A percentile compares a stretch with the other conserved stretches of the same genome.
Conservation (phyloP, 2,888 invertebrate genomes). For the Gryllus longicercus region DNA sequence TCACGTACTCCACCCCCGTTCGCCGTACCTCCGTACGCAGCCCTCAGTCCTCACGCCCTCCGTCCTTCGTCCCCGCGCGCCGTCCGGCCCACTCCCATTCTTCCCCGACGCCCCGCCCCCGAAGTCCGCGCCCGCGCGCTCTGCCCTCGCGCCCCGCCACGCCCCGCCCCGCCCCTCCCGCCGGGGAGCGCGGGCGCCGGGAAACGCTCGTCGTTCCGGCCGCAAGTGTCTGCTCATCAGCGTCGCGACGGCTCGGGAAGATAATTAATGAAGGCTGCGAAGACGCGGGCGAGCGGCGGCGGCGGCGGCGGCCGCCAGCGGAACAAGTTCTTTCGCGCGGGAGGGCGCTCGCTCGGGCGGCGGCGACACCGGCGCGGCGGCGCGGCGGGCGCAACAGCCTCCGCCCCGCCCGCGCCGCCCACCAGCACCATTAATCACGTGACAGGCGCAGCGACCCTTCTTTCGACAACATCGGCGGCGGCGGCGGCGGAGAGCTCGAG, state of each 20-base stretch:
- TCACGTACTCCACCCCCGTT: no score
- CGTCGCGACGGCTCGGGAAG: neutral
- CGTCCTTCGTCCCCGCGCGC: no score
- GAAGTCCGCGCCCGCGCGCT: no score
- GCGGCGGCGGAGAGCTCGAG: neutral
- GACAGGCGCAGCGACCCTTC: constrained; percentile 10
- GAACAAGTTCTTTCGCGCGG: neutral
- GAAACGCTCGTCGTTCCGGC: neutral
- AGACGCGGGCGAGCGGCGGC: neutral
- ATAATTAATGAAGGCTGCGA: neutral
- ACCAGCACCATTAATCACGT: neutral
- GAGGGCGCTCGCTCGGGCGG: neutral
- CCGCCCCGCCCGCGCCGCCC: neutral
- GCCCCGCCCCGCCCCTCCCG: no score
- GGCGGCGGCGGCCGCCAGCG: neutral
- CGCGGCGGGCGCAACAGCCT: neutral
- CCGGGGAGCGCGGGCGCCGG: neutral
- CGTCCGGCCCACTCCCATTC: no score
- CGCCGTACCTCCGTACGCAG: no score
- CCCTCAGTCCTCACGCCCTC: no score
- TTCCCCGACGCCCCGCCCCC: no score
- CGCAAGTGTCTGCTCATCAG: constrained; percentile 5
- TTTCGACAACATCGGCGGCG: constrained; percentile 17
- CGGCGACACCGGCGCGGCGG: neutral
- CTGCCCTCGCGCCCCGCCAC: no score